Percentiles rank a stretch among this genome's conserved stretches.
Conservation (phyloP, 1,140 invertebrate genomes). For the Lamellibrachia luymesi region DNA sequence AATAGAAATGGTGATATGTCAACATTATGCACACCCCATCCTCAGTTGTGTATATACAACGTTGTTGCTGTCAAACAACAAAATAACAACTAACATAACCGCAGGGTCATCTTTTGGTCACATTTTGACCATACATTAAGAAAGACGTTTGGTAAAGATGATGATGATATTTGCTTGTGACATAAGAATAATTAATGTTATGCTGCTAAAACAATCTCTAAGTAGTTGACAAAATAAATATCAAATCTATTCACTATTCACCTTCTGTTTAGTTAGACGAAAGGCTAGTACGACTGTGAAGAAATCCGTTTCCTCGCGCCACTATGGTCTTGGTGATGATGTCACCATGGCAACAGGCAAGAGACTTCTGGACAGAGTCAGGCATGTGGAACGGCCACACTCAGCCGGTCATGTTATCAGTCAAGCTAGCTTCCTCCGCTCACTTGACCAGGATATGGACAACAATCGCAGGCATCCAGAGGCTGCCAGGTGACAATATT, state of each 20-base stretch:
- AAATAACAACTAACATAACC: too few relatives aligned
- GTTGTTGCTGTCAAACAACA: too few relatives aligned
- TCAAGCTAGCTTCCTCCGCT: neutral
- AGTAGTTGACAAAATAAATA: neutral
- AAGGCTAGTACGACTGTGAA: neutral
- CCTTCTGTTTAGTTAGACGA: neutral
- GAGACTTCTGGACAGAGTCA: neutral
- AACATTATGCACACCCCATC: neutral
- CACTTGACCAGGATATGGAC: neutral
- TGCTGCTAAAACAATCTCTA: too few relatives aligned
- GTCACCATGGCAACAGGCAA: neutral
- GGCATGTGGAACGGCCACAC: neutral
- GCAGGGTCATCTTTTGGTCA: too few relatives aligned
- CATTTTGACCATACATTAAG: too few relatives aligned
- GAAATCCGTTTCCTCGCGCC: neutral
- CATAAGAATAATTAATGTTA: too few relatives aligned
- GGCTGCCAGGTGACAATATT: conserved; percentile 11
- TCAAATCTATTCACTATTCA: neutral
- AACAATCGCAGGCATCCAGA: conserved; percentile 7
- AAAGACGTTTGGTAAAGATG: too few relatives aligned
- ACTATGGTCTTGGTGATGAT: neutral
- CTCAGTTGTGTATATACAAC: too few relatives aligned
- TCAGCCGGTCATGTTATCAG: neutral
- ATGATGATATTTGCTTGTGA: too few relatives aligned
- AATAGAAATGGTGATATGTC: neutral